Conservation (phyloP, 1,140 invertebrate genomes). For the Marisa cornuarietis region DNA sequence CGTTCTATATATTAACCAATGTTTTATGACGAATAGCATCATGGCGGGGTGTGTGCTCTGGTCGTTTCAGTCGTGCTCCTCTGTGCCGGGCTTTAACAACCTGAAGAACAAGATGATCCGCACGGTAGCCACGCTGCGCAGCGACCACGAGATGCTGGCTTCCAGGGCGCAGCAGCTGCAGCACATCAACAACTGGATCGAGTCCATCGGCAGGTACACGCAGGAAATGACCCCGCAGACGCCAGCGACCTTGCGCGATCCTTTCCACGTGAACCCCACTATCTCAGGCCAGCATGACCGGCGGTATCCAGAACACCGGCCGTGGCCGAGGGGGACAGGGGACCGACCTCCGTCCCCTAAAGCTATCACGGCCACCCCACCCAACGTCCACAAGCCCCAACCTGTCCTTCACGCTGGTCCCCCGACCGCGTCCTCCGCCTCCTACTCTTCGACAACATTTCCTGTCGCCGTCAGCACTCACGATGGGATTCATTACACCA, state of each 20-base stretch:
- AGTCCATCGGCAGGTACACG: constrained; percentile 33
- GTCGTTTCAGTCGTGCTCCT: constrained; percentile 31
- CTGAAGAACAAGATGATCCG: constrained; percentile 44
- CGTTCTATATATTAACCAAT: too few species aligned
- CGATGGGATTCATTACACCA: background rate
- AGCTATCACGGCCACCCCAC: constrained; percentile 54
- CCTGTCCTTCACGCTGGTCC: constrained; percentile 28
- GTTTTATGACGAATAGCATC: too few species aligned
- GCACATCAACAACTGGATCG: constrained; percentile 48
- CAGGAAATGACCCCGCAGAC: constrained; percentile 20
- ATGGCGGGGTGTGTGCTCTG: too few species aligned
- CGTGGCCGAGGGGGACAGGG: constrained; percentile 1
- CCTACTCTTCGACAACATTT: background rate
- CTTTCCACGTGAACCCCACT: constrained; percentile 12
- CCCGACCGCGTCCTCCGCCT: constrained; percentile 1
- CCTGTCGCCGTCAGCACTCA: background rate
- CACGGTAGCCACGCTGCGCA: constrained; percentile 29
- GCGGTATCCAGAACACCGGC: background rate
- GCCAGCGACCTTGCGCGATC: constrained; percentile 10
- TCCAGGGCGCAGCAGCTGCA: constrained; percentile 36
- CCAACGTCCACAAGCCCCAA: constrained; percentile 56
- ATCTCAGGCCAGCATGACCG: background rate
- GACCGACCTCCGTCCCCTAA: constrained; percentile 47
- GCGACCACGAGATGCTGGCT: constrained; percentile 27
- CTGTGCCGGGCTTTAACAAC: constrained; percentile 27